A percentile compares a stretch with the other conserved stretches of the same genome.
Conservation (phyloP, 2,888 invertebrate genomes). For the Chymomyza caudatula region DNA sequence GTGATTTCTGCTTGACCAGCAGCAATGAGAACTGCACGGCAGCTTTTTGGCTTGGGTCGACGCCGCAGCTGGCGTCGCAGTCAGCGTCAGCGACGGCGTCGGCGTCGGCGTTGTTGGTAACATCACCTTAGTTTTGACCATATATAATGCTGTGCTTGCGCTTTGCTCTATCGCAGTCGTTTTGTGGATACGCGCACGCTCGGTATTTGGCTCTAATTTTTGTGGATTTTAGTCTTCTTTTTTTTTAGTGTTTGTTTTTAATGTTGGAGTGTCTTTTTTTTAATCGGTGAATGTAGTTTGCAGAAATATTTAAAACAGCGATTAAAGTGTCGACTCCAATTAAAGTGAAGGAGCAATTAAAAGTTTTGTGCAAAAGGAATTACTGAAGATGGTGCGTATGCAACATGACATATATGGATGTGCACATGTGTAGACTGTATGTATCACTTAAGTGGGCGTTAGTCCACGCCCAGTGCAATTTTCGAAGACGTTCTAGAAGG, state of each 20-base stretch:
- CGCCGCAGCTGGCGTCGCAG: conserved; percentile 34
- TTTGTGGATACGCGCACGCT: conserved; percentile 39
- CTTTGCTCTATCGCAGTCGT: conserved; percentile 61
- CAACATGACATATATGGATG: not conserved
- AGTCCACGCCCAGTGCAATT: not conserved
- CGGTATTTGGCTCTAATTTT: conserved; percentile 17
- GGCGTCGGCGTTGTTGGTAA: not conserved
- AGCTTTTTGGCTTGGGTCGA: conserved; percentile 3
- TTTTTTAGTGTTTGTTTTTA: conserved; percentile 1
- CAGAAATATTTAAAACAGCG: conserved; percentile 7
- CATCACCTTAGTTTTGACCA: conserved; percentile 20
- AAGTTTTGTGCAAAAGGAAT: not conserved
- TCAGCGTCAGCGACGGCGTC: conserved; percentile 20
- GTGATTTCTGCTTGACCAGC: conserved; percentile 17
- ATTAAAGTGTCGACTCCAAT: not conserved
- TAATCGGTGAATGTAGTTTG: conserved; percentile 37
- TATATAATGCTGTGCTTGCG: conserved; percentile 54
- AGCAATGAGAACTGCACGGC: conserved; percentile 1
- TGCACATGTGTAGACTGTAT: not conserved
- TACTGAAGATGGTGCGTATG: not conserved
- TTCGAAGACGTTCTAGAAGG: not conserved
- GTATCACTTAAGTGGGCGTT: not conserved
- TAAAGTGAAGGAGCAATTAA: not conserved
- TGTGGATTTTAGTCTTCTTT: conserved; percentile 5
- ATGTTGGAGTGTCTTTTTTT: conserved; percentile 9